Evolutionary conservation across 2,888 invertebrate genomes (phyloP).

Genomic region (Halictus quadricinctus): DNA sequence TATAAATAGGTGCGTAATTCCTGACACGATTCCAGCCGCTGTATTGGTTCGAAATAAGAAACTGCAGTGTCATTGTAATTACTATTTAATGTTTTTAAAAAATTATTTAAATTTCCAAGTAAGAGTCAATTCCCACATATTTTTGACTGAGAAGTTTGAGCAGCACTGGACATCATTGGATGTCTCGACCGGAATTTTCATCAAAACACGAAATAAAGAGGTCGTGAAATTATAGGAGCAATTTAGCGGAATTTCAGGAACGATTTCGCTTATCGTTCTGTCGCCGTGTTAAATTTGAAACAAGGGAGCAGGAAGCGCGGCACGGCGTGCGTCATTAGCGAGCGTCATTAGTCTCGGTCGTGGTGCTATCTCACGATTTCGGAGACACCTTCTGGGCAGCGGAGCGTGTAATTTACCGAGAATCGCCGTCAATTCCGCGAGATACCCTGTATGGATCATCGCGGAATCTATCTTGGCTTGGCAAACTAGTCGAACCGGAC

Average conservation of each 20-base stretch:
- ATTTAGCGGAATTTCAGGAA: background rate
- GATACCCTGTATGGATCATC: slow-evolving; percentile 48
- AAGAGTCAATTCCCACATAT: too few relatives aligned
- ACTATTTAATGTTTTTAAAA: too few relatives aligned
- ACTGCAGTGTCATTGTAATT: too few relatives aligned
- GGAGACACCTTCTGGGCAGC: slow-evolving; percentile 51
- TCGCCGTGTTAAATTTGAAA: slow-evolving; percentile 29
- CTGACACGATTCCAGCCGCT: too few relatives aligned
- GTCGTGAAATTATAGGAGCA: background rate
- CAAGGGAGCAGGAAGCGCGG: slow-evolving; percentile 13
- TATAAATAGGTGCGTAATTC: too few relatives aligned
- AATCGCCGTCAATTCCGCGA: slow-evolving; percentile 51
- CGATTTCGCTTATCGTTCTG: slow-evolving; percentile 1
- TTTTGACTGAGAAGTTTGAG: too few relatives aligned
- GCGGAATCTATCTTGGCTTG: background rate
- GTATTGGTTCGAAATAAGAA: too few relatives aligned
- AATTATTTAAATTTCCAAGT: too few relatives aligned
- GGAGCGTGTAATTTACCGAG: slow-evolving; percentile 53
- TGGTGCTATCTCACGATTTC: slow-evolving; percentile 55
- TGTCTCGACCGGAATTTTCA: too few relatives aligned
- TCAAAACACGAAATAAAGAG: background rate
- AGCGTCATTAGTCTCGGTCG: slow-evolving; percentile 46
- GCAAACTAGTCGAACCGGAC: background rate
- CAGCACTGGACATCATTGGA: too few relatives aligned
- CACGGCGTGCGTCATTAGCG: background rate